Evolutionary conservation across 2,113 vertebrate species (phyloP).

Genomic region (Acanthisitta chloris): DNA sequence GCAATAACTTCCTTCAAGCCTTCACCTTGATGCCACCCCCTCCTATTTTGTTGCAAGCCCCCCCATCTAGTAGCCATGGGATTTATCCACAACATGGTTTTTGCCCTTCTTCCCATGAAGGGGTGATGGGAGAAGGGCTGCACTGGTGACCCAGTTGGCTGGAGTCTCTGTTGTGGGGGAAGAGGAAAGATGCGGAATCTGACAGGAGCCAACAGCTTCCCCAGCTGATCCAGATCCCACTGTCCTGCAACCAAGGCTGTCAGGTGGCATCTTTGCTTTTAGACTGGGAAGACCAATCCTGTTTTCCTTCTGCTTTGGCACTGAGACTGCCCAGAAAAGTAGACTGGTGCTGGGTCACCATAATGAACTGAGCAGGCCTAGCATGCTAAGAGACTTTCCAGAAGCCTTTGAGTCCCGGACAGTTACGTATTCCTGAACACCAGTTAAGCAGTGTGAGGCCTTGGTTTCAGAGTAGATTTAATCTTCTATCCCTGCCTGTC

Average conservation of each 20-base stretch:
- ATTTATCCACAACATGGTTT: background rate
- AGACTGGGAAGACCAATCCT: background rate
- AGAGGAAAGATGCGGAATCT: background rate
- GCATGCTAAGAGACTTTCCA: background rate
- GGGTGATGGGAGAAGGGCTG: background rate
- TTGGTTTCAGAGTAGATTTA: background rate
- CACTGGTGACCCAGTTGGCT: background rate
- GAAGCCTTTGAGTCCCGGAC: background rate
- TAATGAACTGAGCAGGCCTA: background rate
- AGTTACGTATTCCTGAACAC: background rate
- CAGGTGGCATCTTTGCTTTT: background rate
- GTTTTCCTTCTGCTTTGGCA: background rate
- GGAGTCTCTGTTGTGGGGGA: background rate
- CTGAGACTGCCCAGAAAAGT: background rate
- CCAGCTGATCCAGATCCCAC: background rate
- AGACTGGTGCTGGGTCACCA: background rate
- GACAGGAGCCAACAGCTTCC: background rate
- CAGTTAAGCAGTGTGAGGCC: background rate
- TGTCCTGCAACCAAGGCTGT: background rate
- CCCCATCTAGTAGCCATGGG: background rate
- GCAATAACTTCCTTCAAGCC: background rate
- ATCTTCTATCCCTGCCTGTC: background rate
- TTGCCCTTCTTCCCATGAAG: background rate
- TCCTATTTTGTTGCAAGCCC: background rate
- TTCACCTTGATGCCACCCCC: fast-evolving